phyloP scores from a whole-genome alignment of 2,797 vertebrate genomes.

The Mormyrus hasselquistii region DNA sequence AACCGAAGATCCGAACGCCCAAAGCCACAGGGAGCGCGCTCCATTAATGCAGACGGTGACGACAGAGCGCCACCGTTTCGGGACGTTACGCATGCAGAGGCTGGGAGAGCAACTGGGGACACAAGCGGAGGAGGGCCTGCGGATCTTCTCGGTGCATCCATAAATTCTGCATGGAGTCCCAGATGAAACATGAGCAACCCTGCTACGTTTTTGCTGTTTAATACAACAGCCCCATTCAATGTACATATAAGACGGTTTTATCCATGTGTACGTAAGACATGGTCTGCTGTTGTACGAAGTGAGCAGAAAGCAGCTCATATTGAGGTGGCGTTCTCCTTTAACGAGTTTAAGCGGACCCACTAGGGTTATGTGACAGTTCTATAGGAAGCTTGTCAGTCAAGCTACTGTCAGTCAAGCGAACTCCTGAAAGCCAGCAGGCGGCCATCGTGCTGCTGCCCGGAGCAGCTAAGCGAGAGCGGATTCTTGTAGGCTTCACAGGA shows the following conservation, averaged over 20 bases:
- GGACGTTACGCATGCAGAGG: neutral
- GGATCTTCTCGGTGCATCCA: neutral
- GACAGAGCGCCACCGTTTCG: neutral
- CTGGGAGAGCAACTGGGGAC: neutral
- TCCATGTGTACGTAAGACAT: neutral
- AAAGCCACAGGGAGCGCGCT: neutral
- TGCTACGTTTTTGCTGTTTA: neutral
- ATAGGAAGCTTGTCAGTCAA: neutral
- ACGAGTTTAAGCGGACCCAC: conserved; percentile 34
- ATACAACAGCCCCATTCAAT: neutral
- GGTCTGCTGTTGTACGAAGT: neutral
- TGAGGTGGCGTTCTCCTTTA: neutral
- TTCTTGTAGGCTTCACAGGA: neutral
- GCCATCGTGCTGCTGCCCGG: neutral
- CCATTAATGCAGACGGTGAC: neutral
- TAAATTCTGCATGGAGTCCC: neutral
- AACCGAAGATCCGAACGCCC: neutral
- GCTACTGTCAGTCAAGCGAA: neutral
- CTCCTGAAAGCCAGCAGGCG: neutral
- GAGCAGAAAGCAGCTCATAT: neutral
- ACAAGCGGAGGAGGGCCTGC: neutral
- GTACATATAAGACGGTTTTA: neutral
- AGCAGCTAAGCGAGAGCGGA: neutral
- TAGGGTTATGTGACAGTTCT: conserved; percentile 23
- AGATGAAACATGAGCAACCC: neutral